Base-by-base conservation (phyloP, 2,113 vertebrate genomes). In the Hemibates koningsi region DNA sequence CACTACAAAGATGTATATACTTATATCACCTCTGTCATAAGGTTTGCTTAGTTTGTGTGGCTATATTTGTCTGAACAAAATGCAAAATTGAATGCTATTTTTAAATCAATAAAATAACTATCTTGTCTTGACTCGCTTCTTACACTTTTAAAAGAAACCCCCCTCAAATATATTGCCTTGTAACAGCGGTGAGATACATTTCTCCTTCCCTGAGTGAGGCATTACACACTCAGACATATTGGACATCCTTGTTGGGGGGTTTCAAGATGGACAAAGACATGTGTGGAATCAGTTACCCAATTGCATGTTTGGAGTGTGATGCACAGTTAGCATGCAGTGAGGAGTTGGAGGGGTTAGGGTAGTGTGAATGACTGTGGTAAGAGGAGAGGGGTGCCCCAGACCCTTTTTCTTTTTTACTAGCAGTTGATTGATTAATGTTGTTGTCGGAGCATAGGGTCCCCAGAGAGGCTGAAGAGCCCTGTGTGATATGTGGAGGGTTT, bases 401-500 rank as follows among this genome's bases (percentile, higher is more conserved):
- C 88, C 29, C 57, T 41, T 68, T 14, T 68, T 68, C 36, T 82
- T 80, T 86, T 92, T 90, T 91, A 92, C 92, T 89, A 92, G 89
- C 78, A 32, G 80, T 54, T 94, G 96, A 96, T 97, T 95, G 97
- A 96, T 95, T 96, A 96, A 96, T 96, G 97, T 97, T 96, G 95
- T 96, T 96, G 94, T 95, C 92, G 90, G 93, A 92, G 91, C 84
- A 94, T 83, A 91, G 84, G 94, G 93, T 96, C 97, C 96, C 89
- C 16, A 89, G 97, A 96, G 98, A 96, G 95, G 93, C 95, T 91
- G 91, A 96, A 95, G 95, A 96, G 95, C 94, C 88, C 83, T 89
- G 91, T 95, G 95, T 97, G 97, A 97, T 97, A 97, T 94, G 95
- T 97, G 96, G 96, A 96, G 96, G 93, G 95, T 97, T 97, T 97